phyloP scores from a whole-genome alignment of 2,797 vertebrate genomes.

The Synanceia verrucosa region DNA sequence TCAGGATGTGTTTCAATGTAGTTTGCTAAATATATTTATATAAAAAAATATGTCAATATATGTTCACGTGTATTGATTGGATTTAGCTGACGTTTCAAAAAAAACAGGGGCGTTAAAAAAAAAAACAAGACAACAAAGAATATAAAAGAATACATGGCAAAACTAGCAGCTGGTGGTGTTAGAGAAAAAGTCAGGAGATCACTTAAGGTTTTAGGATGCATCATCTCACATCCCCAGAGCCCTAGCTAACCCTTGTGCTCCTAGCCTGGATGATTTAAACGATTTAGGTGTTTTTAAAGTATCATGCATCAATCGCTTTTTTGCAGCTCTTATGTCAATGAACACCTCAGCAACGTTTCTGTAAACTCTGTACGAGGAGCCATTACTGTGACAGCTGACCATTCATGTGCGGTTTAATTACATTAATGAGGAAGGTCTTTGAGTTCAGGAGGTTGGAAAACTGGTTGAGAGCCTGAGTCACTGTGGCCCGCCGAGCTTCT shows the following conservation, averaged over 20 bases:
- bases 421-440: conserved; percentile 98
- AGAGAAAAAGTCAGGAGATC: not conserved
- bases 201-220: not conserved
- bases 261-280: not conserved
- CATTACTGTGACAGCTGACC: not conserved
- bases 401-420: conserved; percentile 62
- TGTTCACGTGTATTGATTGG: too few species aligned
- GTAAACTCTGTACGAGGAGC: not conserved
- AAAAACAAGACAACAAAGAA: too few species aligned
- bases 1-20: too few species aligned
- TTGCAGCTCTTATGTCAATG: not conserved
- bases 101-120: too few species aligned
- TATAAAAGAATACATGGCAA: too few species aligned
- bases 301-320: not conserved
- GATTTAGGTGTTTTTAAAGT: not conserved
- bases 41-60: too few species aligned
- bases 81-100: too few species aligned
- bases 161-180: too few species aligned
- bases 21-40: too few species aligned
- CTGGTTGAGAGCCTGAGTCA: conserved; percentile 93
- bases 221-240: too few species aligned
- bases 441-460: conserved; percentile 98
- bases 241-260: too few species aligned
- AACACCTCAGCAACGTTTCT: not conserved
- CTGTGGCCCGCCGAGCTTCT: conserved; percentile 83